Evolutionary conservation across 2,888 invertebrate genomes (phyloP), one percentile per base, ranked within the genome.

Genomic region (Troides oblongomaculatus): DNA sequence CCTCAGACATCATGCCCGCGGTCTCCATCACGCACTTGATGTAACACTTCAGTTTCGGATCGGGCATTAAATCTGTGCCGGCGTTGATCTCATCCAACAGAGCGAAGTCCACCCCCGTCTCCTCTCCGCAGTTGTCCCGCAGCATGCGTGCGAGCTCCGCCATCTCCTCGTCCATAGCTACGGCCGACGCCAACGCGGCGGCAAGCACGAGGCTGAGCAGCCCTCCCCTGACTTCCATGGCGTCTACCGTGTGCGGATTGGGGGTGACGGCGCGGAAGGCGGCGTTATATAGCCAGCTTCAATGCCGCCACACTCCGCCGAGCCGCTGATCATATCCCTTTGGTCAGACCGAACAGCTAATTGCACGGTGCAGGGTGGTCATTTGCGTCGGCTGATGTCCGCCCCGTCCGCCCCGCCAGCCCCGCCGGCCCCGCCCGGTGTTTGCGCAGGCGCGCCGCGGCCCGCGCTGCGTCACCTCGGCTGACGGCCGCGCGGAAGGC

Each of bases 11-110:
- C 89, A 92, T 90, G 61, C 92, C 92, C 1, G 89, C 87, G 39
- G 87, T 90, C 81, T 91, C 92, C 92, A 92, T 89, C 25, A 84
- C 79, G 76, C 92, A 92, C 76, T 90, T 89, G 73, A 88, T 81
- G 82, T 92, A 92, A 79, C 92, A 92, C 75, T 90, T 88, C 65
- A 92, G 80, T 71, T 81, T 81, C 0, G 75, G 74, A 75, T 90
- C 90, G 0, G 83, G 78, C 78, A 80, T 76, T 21, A 92, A 76
- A 18, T 81, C 82, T 0, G 83, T 82, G n/a, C 92, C 92, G 7
- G 69, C 83, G 77, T 92, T 87, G 1, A 90, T 81, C 39, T 78
- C 74, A 56, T 85, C 85, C 50, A 92, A 75, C 18, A 89, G 78
- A 59, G 78, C 70, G 21, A 80, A 7, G 74, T 89, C 88, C 1